These are phyloP conservation scores for Rhabdornis inornatus DNA, from an alignment of 2,113 vertebrate species.

Conservation along the genomic window DNA sequence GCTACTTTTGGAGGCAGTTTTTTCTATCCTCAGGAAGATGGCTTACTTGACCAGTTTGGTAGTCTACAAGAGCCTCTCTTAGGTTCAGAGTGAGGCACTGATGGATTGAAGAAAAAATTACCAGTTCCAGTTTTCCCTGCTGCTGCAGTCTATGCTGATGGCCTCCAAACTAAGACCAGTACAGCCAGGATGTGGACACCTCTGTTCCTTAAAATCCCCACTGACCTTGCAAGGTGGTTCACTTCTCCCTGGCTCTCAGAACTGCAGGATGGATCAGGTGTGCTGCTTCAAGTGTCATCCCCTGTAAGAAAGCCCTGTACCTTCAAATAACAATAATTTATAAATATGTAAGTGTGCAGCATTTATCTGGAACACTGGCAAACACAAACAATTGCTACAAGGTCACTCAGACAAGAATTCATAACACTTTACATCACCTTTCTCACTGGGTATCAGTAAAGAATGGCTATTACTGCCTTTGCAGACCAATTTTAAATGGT, in stretches of 20 bases:
- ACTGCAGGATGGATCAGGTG: rapidly evolving
- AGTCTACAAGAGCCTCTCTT: not conserved
- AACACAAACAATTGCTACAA: not conserved
- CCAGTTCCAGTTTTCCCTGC: not conserved
- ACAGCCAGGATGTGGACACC: not conserved
- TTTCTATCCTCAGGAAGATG: not conserved
- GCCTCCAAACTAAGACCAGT: not conserved
- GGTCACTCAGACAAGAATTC: not conserved
- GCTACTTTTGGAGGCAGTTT: not conserved
- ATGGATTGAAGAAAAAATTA: not conserved
- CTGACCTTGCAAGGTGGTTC: not conserved
- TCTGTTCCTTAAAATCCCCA: not conserved
- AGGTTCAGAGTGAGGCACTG: not conserved
- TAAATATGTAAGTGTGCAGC: not conserved
- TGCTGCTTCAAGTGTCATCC: not conserved
- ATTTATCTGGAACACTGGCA: not conserved
- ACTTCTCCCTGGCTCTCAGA: not conserved
- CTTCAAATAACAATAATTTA: not conserved
- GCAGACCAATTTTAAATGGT: not conserved
- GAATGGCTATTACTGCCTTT: not conserved
- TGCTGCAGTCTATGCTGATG: not conserved
- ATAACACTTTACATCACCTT: not conserved
- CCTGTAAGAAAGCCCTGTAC: not conserved
- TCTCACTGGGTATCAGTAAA: not conserved
- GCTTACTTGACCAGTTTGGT: not conserved